Percentiles rank a stretch among this genome's conserved stretches.
Evolutionary conservation across 2,797 vertebrate genomes (phyloP).

Genomic region (Mycteria americana): DNA sequence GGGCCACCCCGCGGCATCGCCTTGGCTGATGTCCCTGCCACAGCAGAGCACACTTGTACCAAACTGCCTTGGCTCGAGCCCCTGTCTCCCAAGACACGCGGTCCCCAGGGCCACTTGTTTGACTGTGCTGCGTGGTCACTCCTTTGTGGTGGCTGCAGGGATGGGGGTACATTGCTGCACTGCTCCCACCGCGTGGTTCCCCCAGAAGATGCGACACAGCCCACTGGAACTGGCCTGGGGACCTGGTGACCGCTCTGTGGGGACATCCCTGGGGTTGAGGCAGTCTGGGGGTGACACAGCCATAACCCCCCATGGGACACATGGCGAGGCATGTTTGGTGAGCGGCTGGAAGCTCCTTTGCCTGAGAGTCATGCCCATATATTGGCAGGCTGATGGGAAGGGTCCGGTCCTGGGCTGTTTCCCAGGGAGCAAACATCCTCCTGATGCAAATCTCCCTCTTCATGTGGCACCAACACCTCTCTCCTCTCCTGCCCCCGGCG

Average conservation of each 20-base stretch:
- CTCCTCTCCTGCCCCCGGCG: rapidly evolving
- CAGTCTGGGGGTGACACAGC: neutral
- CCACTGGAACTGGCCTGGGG: neutral
- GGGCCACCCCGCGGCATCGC: rapidly evolving
- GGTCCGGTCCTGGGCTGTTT: neutral
- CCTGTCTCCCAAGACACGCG: rapidly evolving
- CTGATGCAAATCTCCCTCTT: neutral
- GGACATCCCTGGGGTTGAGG: neutral
- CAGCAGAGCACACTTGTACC: rapidly evolving
- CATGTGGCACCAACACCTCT: neutral
- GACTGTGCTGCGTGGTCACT: neutral
- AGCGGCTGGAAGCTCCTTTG: neutral
- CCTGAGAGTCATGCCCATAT: neutral
- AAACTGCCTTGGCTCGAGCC: neutral
- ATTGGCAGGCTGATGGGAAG: neutral
- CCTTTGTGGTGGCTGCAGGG: rapidly evolving
- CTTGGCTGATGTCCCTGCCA: too few relatives aligned
- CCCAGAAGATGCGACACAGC: neutral
- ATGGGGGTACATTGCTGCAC: too few relatives aligned
- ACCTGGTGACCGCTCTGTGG: rapidly evolving
- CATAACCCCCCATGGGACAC: neutral
- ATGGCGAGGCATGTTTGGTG: rapidly evolving
- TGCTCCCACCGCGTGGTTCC: neutral
- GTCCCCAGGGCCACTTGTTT: neutral
- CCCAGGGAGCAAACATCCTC: neutral